Evolutionary conservation across 2,113 vertebrate genomes (phyloP).

Genomic region (Amphiprion percula): DNA sequence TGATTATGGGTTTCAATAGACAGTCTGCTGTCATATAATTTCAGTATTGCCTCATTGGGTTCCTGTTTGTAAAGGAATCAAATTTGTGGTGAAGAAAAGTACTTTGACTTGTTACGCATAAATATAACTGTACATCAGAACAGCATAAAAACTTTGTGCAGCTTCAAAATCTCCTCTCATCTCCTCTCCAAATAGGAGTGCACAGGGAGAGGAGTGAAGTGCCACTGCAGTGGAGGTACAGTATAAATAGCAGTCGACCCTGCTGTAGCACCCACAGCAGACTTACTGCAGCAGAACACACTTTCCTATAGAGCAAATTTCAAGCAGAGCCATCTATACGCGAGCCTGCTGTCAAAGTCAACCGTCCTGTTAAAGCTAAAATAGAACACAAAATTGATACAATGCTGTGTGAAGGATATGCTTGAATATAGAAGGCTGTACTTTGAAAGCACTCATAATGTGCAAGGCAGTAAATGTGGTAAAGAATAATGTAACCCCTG

Average conservation of each 20-base stretch:
- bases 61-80: background rate
- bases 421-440: slow-evolving; percentile 6
- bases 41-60: background rate
- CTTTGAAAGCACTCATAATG: slow-evolving; percentile 19
- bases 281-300: slow-evolving; percentile 69
- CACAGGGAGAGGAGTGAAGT: slow-evolving; percentile 50
- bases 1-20: background rate
- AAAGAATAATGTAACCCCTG: slow-evolving; percentile 12
- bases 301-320: slow-evolving; percentile 60
- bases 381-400: slow-evolving; percentile 37
- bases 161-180: slow-evolving; percentile 35
- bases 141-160: slow-evolving; percentile 4
- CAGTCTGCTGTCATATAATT: background rate
- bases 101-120: slow-evolving; percentile 6
- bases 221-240: slow-evolving; percentile 62
- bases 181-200: slow-evolving; percentile 31
- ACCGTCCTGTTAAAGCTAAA: slow-evolving; percentile 42
- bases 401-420: slow-evolving; percentile 12
- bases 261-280: slow-evolving; percentile 67
- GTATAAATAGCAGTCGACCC: slow-evolving; percentile 77
- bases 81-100: background rate
- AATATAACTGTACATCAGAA: slow-evolving; percentile 13
- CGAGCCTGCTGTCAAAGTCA: slow-evolving; percentile 64
- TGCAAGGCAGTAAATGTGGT: slow-evolving; percentile 18
- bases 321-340: slow-evolving; percentile 47